A percentile compares a stretch with the other conserved stretches of the same genome.
Conservation (phyloP, 2,888 invertebrate genomes). For the Cerastis rubricosa region DNA sequence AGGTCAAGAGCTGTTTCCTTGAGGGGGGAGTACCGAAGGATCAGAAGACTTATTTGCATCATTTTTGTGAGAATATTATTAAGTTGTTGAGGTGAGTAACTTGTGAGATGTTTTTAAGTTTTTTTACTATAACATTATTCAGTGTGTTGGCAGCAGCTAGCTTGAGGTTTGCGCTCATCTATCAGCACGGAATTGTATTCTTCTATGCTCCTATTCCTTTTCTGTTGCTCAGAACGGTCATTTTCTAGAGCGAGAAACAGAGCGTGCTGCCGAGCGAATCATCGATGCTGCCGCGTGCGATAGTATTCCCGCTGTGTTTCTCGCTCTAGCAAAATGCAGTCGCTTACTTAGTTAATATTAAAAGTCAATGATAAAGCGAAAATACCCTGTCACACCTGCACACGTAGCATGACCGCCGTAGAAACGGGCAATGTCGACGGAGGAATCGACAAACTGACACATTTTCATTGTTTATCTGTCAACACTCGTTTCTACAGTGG, state of each 20-base stretch:
- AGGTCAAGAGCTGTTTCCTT: slow-evolving; percentile 83
- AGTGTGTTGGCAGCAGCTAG: not conserved
- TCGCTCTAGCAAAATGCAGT: not conserved
- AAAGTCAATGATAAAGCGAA: not conserved
- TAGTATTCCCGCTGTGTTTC: not conserved
- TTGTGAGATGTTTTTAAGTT: not conserved
- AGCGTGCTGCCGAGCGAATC: not conserved
- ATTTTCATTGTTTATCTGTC: too few species aligned
- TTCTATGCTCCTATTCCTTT: not conserved
- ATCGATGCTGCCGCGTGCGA: not conserved
- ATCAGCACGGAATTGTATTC: not conserved
- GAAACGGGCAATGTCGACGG: too few species aligned
- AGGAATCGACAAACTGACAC: too few species aligned
- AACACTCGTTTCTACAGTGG: too few species aligned
- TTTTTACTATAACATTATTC: not conserved
- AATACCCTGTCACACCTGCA: not conserved
- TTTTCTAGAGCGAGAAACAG: not conserved
- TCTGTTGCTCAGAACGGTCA: not conserved
- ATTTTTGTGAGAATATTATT: slow-evolving; percentile 85
- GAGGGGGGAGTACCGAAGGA: slow-evolving; percentile 75
- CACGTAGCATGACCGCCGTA: too few species aligned
- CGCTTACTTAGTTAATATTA: not conserved
- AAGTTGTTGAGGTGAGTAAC: slow-evolving; percentile 82
- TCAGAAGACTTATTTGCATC: slow-evolving; percentile 86
- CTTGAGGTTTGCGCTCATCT: not conserved